Evolutionary conservation across 2,888 invertebrate species (phyloP).

Genomic region (Pocota personata): DNA sequence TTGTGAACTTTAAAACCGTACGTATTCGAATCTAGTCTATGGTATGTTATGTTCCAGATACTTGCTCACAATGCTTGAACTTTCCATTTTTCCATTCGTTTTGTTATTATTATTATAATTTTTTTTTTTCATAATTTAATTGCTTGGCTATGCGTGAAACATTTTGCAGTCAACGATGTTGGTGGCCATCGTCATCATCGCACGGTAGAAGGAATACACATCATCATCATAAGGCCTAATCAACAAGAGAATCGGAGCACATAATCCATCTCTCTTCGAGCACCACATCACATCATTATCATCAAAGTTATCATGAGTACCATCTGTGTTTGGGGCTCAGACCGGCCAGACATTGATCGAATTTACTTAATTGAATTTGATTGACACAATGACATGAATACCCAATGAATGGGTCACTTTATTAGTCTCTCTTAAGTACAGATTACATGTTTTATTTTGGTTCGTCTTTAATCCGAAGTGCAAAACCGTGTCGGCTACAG

Average conservation of each 20-base stretch:
- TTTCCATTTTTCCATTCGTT: slow-evolving; percentile 43
- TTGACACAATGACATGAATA: slow-evolving; percentile 66
- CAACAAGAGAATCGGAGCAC: slow-evolving; percentile 42
- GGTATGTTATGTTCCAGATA: slow-evolving; percentile 47
- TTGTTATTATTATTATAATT: slow-evolving; percentile 1
- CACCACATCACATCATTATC: slow-evolving; percentile 15
- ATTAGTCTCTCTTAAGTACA: slow-evolving; percentile 25
- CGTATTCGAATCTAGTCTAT: slow-evolving; percentile 14
- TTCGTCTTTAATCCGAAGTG: slow-evolving; percentile 26
- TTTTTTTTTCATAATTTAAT: slow-evolving; percentile 25
- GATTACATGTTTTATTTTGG: slow-evolving; percentile 12
- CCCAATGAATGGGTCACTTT: slow-evolving; percentile 55
- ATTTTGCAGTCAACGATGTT: background rate
- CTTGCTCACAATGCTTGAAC: slow-evolving; percentile 45
- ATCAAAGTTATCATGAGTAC: background rate
- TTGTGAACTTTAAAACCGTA: slow-evolving; percentile 43
- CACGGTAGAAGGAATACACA: background rate
- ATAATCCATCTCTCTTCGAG: slow-evolving; percentile 20
- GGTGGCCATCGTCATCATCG: slow-evolving; percentile 4
- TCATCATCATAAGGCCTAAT: slow-evolving; percentile 16
- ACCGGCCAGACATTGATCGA: slow-evolving; percentile 44
- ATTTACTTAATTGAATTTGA: slow-evolving; percentile 70
- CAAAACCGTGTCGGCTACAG: slow-evolving; percentile 11
- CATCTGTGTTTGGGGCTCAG: background rate
- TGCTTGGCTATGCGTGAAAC: slow-evolving; percentile 27